These are phyloP conservation scores for Hypotaenidia philippensis DNA, from an alignment of 2,797 vertebrate genomes.

Conservation along the genomic window DNA sequence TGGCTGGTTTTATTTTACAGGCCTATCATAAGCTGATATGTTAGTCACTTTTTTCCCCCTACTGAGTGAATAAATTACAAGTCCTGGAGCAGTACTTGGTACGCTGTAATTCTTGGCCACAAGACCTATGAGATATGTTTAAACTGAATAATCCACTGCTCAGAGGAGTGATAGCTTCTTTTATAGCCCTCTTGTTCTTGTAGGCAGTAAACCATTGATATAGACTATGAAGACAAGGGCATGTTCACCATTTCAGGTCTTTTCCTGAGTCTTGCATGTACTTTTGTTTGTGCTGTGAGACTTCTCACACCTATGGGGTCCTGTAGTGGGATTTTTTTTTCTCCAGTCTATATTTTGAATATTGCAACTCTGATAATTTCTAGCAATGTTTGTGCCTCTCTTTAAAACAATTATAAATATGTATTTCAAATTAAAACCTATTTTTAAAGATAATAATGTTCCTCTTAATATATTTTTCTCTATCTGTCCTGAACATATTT, in stretches of 20 bases:
- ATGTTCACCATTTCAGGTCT: background rate
- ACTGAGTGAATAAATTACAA: background rate
- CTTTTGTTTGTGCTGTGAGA: background rate
- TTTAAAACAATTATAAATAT: background rate
- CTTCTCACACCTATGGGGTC: background rate
- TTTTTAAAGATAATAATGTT: background rate
- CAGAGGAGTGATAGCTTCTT: background rate
- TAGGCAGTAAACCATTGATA: background rate
- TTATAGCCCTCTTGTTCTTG: background rate
- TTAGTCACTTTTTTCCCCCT: background rate
- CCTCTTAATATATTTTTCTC: background rate
- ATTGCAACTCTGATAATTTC: background rate
- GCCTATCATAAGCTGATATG: background rate
- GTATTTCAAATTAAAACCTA: background rate
- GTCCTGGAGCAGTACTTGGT: background rate
- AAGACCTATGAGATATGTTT: conserved; percentile 2
- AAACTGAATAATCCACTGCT: conserved; percentile 9
- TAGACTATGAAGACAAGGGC: background rate
- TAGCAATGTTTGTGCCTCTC: background rate
- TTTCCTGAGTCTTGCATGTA: background rate
- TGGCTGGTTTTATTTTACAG: conserved; percentile 11
- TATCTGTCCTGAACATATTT: background rate
- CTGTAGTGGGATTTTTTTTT: background rate
- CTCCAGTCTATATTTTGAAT: background rate
- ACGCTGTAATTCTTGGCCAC: background rate